A percentile compares a stretch with the other conserved stretches of the same genome.
phyloP scores from a whole-genome alignment of 2,888 invertebrate species.

The Cephus runcator region DNA sequence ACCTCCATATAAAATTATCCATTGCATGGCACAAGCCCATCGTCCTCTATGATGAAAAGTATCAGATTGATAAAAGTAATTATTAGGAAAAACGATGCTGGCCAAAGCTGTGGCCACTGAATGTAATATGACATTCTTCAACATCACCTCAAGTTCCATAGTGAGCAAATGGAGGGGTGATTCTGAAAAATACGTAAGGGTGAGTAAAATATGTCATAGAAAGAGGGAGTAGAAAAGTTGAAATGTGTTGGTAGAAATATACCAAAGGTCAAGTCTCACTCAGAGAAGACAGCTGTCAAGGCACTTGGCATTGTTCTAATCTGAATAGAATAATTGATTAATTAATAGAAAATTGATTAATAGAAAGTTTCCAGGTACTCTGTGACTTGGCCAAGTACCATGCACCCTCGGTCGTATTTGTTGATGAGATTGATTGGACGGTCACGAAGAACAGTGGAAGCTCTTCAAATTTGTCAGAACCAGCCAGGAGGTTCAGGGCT shows the following conservation, averaged over 20 bases:
- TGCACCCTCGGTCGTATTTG: constrained; percentile 90
- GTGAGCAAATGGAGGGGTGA: constrained; percentile 98
- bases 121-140: constrained; percentile 86
- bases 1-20: neutral
- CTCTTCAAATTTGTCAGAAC: constrained; percentile 67
- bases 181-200: constrained; percentile 91
- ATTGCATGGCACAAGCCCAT: neutral
- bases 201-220: constrained; percentile 52
- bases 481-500: constrained; percentile 83
- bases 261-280: neutral
- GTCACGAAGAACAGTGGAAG: constrained; percentile 69
- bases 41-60: neutral
- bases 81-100: constrained; percentile 82
- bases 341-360: neutral
- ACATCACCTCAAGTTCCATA: constrained; percentile 87
- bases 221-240: too few relatives aligned
- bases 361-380: constrained; percentile 71
- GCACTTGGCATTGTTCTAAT: neutral
- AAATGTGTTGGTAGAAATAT: too few relatives aligned
- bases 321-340: neutral
- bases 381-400: constrained; percentile 88
- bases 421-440: constrained; percentile 92
- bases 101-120: constrained; percentile 90
- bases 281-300: neutral
- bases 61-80: neutral